Base-by-base conservation (phyloP, 2,888 invertebrate species). In the Drosophila robusta region DNA sequence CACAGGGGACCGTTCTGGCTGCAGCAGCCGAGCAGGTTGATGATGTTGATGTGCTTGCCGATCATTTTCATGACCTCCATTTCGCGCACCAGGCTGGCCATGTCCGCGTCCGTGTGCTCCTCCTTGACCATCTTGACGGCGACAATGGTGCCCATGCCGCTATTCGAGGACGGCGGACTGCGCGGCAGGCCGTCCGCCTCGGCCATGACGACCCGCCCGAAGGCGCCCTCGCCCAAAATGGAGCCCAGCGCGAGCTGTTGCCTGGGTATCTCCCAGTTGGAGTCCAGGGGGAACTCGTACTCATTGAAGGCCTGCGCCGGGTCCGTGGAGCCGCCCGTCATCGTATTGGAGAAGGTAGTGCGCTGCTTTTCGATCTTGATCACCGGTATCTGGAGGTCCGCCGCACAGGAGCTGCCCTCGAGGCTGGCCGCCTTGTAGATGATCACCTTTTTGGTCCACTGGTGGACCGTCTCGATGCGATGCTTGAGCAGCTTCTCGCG, bases 31-130 rank as follows among this genome's bases (percentile, higher is more conserved):
- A 99, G 93, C 65, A 99, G 93, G 92, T 99, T 99, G 89, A 99
- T 99, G 69, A 99, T 98, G 92, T 99, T 99, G 56, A 98, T 97
- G 92, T 99, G 98, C 76, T 97, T 96, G 26, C 99, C 99, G 65
- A 98, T 97, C 95, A 97, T 97, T 93, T 99, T 99, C 99, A 99
- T 99, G 94, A 99, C 97, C 91, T 99, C 98, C 98, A 99, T 98
- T 92, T 99, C 99, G 0, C 97, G 97, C 12, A 99, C 98, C 57
- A 99, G 93, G 79, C 98, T 98, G 94, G 98, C 97, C 96, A 99
- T 96, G 91, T 99, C 99, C 2, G 97, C 95, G 90, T 99, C 99
- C 0, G 98, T 98, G 91, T 99, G 99, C 39, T 98, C 98, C 93
- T 98, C 98, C 95, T 99, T 99, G 55, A 99, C 94, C 97, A 98